Conservation (phyloP, 2,113 vertebrate genomes). For the Peromyscus polionotus region DNA sequence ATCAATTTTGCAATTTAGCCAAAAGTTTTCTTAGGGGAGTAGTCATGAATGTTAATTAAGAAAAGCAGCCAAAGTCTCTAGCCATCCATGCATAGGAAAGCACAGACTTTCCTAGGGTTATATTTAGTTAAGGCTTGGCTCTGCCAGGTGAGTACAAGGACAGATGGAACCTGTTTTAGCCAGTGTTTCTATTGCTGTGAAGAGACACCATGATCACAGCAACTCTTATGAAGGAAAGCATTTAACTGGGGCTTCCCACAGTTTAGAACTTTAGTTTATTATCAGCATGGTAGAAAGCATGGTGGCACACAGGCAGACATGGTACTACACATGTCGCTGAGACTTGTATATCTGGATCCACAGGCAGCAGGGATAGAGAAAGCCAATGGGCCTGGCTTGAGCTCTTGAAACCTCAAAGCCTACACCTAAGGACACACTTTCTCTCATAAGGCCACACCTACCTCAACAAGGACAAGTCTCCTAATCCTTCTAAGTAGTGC, state of each 20-base stretch:
- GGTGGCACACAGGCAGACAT: neutral
- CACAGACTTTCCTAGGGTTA: neutral
- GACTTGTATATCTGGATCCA: neutral
- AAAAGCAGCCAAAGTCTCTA: neutral
- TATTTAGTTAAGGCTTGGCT: neutral
- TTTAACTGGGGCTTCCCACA: neutral
- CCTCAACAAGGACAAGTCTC: neutral
- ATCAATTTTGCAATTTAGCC: neutral
- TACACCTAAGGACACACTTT: neutral
- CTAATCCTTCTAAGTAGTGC: neutral
- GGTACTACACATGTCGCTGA: neutral
- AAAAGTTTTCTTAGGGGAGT: neutral
- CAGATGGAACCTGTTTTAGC: neutral
- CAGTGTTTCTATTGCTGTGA: neutral
- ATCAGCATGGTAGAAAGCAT: neutral
- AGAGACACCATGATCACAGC: neutral
- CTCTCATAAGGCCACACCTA: neutral
- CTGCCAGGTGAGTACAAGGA: neutral
- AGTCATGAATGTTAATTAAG: neutral
- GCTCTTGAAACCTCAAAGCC: neutral
- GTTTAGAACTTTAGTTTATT: neutral
- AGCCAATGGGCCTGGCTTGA: neutral
- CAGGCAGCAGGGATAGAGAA: neutral
- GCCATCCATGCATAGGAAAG: neutral
- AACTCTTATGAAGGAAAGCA: neutral